Conservation (phyloP, 2,888 invertebrate species). For the Patella ulyssiponensis region DNA sequence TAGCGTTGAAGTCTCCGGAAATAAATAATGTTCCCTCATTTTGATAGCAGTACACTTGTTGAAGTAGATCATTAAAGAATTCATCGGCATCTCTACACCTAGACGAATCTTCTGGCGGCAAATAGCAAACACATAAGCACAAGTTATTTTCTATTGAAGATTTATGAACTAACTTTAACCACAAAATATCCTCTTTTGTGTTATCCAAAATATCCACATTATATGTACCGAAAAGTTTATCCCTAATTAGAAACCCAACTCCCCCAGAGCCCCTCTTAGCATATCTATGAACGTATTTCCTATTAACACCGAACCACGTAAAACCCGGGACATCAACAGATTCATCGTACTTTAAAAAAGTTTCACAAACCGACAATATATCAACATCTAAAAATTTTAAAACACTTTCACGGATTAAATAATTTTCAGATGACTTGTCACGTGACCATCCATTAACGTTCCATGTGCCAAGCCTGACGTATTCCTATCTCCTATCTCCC, state of each 20-base stretch:
- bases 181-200: background rate
- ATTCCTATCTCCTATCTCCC: too few relatives aligned
- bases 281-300: constrained; percentile 19
- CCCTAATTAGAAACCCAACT: constrained; percentile 22
- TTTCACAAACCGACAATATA: constrained; percentile 16
- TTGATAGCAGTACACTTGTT: background rate
- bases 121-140: background rate
- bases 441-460: too few relatives aligned
- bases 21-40: background rate
- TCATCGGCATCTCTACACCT: constrained; percentile 1
- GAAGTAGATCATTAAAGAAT: background rate
- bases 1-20: background rate
- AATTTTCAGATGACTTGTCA: too few relatives aligned
- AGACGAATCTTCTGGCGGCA: constrained; percentile 5
- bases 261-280: constrained; percentile 26
- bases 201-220: constrained; percentile 2
- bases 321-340: constrained; percentile 9
- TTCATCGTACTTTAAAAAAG: constrained; percentile 13
- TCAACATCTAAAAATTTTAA: constrained; percentile 3
- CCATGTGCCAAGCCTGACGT: too few relatives aligned
- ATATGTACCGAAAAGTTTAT: constrained; percentile 12
- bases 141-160: background rate
- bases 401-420: background rate
- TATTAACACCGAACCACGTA: constrained; percentile 24
- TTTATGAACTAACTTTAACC: background rate